Conservation (phyloP, 2,888 invertebrate species). For the Calameuta pallipes region DNA sequence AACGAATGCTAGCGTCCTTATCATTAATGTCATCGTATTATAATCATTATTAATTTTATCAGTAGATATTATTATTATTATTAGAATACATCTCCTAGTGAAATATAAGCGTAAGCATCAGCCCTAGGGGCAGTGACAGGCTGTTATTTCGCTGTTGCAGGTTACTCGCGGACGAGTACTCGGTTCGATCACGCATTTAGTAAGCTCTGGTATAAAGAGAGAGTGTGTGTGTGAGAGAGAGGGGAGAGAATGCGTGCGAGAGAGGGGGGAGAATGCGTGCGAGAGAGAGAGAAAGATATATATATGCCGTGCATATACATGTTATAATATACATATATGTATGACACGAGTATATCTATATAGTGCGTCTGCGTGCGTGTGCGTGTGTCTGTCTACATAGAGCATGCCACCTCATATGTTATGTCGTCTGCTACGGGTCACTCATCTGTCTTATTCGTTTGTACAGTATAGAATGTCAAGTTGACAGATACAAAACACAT, state of each 20-base stretch:
- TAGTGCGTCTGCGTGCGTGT: background rate
- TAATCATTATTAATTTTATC: background rate
- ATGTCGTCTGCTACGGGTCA: slow-evolving; percentile 33
- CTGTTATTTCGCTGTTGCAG: slow-evolving; percentile 65
- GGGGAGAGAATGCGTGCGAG: background rate
- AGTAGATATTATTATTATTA: background rate
- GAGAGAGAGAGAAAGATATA: background rate
- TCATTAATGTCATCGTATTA: background rate
- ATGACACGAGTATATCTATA: slow-evolving; percentile 2
- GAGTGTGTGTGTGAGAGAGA: slow-evolving; percentile 28
- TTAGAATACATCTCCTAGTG: background rate
- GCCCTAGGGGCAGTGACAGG: slow-evolving; percentile 57
- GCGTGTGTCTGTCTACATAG: slow-evolving; percentile 47
- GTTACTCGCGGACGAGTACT: slow-evolving; percentile 66
- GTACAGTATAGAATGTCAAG: slow-evolving; percentile 8
- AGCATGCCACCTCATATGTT: slow-evolving; percentile 54
- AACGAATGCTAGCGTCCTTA: background rate
- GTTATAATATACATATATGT: slow-evolving; percentile 25
- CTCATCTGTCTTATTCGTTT: slow-evolving; percentile 32
- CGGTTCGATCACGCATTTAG: slow-evolving; percentile 66
- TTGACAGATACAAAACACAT: background rate
- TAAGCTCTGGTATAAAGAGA: slow-evolving; percentile 62
- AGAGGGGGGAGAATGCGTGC: background rate
- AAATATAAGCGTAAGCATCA: slow-evolving; percentile 42
- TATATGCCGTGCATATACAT: slow-evolving; percentile 32